Base-by-base conservation (phyloP, 2,797 vertebrate genomes). In the Tokudaia tokunoshimensis region DNA sequence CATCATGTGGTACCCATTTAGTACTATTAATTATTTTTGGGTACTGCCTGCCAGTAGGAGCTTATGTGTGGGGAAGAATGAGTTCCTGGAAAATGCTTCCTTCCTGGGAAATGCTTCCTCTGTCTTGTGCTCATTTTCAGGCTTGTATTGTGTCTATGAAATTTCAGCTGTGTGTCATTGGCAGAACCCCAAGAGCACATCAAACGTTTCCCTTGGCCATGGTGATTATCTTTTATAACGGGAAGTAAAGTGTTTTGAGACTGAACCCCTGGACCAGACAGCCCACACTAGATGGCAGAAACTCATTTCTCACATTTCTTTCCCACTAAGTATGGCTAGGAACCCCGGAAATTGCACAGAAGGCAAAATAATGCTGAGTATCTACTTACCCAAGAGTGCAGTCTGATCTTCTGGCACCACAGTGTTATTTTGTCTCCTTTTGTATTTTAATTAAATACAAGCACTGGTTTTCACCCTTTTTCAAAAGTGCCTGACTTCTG, bases 201-300 rank as follows among this genome's bases (percentile, higher is more conserved):
- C 31, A 78, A 85, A 34, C 55, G 19, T 88, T 86, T 96, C 95
- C 65, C 81, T 94, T 93, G 88, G 59, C 52, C 41, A 70, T 65
- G 41, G 90, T 86, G 41, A 47, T 93, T 86, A 55, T 93, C 76
- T 95, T 94, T 94, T 61, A 44, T 85, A 92, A 84, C 37, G 9
- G 37, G 34, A 74, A 47, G 70, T 57, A 34, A 65, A 80, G 76
- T 94, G 70, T 92, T 97, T 96, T 94, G 63, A 74, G 92, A 95
- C 26, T 92, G 44, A 41, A 80, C 79, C 61, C 89, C 55, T 91
- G 31, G 44, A 44, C 80, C 80, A 34, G 70, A 72, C 63, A 65
- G 70, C 67, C 70, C 86, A 91, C 41, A n/a, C 10, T 41, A 74
- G 59, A 93, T 81, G 76, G 31, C 57, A 84, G 93, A 91, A 67